phyloP scores from a whole-genome alignment of 1,140 invertebrate species.

The Rhopalosiphum maidis region DNA sequence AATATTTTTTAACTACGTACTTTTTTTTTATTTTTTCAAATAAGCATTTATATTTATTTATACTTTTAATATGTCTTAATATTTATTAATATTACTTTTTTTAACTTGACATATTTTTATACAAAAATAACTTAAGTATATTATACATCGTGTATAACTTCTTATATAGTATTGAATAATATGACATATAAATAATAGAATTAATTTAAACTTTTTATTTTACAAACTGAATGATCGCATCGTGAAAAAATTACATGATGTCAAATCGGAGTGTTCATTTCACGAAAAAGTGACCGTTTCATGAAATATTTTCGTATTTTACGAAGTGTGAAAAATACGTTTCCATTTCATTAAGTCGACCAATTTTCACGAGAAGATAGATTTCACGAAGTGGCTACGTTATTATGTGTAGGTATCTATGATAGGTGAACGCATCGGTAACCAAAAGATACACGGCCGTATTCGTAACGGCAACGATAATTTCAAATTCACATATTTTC shows the following conservation, averaged over 20 bases:
- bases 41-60: background rate
- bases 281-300: background rate
- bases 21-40: background rate
- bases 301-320: background rate
- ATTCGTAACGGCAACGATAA: background rate
- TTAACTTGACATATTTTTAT: background rate
- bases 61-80: background rate
- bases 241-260: background rate
- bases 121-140: background rate
- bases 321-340: background rate
- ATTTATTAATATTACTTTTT: background rate
- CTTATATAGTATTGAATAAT: background rate
- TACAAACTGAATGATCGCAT: background rate
- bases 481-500: background rate
- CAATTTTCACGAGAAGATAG: background rate
- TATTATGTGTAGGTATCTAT: too few relatives aligned
- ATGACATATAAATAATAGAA: background rate
- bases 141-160: background rate
- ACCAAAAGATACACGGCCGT: background rate
- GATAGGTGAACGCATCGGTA: background rate
- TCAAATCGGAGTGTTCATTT: background rate
- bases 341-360: background rate
- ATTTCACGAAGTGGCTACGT: background rate
- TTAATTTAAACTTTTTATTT: background rate
- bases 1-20: background rate